Percentiles rank a stretch among this genome's conserved stretches.
These are phyloP conservation scores for Brachionus rubens DNA, from an alignment of 1,140 invertebrate species.

Conservation along the genomic window DNA sequence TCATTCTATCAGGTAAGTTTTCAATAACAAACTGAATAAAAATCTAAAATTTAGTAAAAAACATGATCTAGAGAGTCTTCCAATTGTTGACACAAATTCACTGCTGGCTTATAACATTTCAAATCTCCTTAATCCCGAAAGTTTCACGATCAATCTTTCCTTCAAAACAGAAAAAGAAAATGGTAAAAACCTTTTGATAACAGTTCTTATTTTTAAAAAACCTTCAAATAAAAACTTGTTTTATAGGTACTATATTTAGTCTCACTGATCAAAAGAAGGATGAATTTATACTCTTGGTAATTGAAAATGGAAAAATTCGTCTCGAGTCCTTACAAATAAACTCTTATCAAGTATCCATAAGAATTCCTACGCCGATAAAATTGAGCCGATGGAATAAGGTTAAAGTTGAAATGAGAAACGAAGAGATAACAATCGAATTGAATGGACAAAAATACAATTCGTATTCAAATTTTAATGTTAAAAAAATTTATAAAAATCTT, in stretches of 20 bases:
- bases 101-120: background rate
- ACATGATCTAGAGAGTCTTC: background rate
- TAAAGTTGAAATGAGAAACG: background rate
- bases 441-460: constrained; percentile 13
- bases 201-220: background rate
- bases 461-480: background rate
- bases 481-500: background rate
- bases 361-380: background rate
- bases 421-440: background rate
- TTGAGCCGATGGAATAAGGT: background rate
- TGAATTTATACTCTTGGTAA: background rate
- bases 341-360: background rate
- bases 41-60: background rate
- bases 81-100: background rate
- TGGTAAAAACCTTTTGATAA: background rate
- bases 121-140: background rate
- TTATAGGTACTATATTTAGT: background rate
- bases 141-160: background rate
- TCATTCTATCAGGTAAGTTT: background rate
- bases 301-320: background rate
- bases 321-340: background rate
- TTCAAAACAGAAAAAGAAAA: background rate
- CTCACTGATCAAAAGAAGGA: background rate
- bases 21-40: background rate
- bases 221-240: background rate